Evolutionary conservation across 1,140 invertebrate species (phyloP).

Genomic region (Diachasma alloeum): DNA sequence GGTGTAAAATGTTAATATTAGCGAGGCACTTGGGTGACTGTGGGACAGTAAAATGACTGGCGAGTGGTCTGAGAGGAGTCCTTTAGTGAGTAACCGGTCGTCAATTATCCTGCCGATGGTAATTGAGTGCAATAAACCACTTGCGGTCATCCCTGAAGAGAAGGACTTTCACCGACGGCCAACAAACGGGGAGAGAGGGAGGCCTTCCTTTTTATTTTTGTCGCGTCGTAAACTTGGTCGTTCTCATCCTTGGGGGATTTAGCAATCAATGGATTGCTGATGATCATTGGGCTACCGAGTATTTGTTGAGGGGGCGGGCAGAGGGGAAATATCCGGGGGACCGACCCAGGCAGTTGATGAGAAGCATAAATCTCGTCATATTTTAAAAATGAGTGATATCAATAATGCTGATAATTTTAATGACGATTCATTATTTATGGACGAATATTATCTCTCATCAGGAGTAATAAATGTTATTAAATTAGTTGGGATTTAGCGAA

Average conservation of each 20-base stretch:
- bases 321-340: too few species aligned
- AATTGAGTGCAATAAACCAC: slow-evolving; percentile 9
- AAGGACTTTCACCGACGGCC: slow-evolving; percentile 3
- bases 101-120: slow-evolving; percentile 7
- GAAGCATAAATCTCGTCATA: too few species aligned
- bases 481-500: too few species aligned
- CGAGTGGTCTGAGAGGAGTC: not conserved
- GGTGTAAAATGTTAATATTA: slow-evolving; percentile 12
- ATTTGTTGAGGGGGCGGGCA: not conserved
- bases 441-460: too few species aligned
- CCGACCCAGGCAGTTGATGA: too few species aligned
- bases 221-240: not conserved
- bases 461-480: too few species aligned
- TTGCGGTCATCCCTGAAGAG: slow-evolving; percentile 7
- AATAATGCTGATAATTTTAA: too few species aligned
- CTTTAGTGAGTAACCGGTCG: slow-evolving; percentile 4
- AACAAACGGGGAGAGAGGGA: not conserved
- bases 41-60: not conserved
- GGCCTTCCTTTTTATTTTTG: not conserved
- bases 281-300: not conserved
- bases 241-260: not conserved
- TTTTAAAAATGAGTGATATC: too few species aligned
- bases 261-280: not conserved
- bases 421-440: too few species aligned
- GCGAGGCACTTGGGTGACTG: not conserved